Percentiles rank a stretch among this genome's conserved stretches.
Conservation (phyloP, 1,140 invertebrate genomes). For the Cydia amplana region DNA sequence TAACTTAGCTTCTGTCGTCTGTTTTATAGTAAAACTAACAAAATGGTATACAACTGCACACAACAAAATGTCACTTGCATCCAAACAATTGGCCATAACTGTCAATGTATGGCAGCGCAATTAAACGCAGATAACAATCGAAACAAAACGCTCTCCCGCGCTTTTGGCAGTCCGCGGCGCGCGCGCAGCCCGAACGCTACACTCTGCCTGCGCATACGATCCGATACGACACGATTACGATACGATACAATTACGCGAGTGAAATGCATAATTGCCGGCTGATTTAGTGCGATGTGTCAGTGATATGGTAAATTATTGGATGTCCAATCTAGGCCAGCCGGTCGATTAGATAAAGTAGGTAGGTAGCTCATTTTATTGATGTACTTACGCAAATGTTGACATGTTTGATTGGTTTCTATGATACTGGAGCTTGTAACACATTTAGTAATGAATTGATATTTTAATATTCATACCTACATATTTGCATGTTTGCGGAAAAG, state of each 20-base stretch:
- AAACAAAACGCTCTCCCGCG: conserved; percentile 13
- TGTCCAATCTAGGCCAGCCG: conserved; percentile 38
- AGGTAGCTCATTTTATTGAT: conserved; percentile 26
- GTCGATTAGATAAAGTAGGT: conserved; percentile 48
- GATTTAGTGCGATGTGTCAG: conserved; percentile 55
- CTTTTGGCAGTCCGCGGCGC: conserved; percentile 31
- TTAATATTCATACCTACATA: background rate
- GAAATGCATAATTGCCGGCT: conserved; percentile 41
- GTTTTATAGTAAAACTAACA: background rate
- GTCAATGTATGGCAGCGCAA: background rate
- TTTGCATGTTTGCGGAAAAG: background rate
- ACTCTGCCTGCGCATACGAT: conserved; percentile 8
- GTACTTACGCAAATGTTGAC: conserved; percentile 17
- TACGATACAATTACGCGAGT: conserved; percentile 33
- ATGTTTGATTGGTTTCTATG: conserved; percentile 21
- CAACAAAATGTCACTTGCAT: background rate
- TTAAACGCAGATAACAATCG: conserved; percentile 21
- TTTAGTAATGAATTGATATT: background rate
- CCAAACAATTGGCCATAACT: background rate
- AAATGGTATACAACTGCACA: background rate
- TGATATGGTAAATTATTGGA: conserved; percentile 56
- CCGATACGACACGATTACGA: conserved; percentile 22
- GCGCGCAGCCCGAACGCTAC: conserved; percentile 32
- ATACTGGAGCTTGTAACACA: conserved; percentile 16
- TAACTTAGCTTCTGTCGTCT: background rate